Evolutionary conservation across 2,113 vertebrate species (phyloP), one percentile per base, ranked within the genome.

Genomic region (Chiloscyllium plagiosum): DNA sequence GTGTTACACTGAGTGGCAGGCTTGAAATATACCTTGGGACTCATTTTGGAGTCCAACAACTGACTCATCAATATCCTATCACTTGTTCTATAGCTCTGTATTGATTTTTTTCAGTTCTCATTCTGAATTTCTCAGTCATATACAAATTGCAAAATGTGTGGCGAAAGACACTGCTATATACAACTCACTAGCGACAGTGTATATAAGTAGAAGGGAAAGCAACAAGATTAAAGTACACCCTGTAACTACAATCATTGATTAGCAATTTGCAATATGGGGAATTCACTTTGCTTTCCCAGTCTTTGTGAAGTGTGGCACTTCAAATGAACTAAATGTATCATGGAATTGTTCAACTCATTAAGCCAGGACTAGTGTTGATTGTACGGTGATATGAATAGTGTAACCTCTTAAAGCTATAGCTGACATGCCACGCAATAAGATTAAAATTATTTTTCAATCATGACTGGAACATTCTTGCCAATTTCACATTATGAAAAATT

Each of bases 51-150:
- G 68, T 33, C 42, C 69, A 76, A 56, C 90, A 52, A 86, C 86
- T 94, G 95, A 26, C 96, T 96, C 97, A 96, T 98, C 97, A 97
- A 97, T 98, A 98, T 97, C 97, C 97, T 97, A 98, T 98, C 97
- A 97, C 97, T 96, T 97, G 97, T 96, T 97, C 97, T 97, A 97
- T 97, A 96, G 97, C 96, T 96, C 96, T 96, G 65, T 97, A 98
- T 98, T 98, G 97, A 98, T 98, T 97, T 96, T 12, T 95, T 92
- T 42, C 95, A 76, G 68, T 42, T 42, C 96, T 96, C 96, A 96
- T 96, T 85, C 87, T 61, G 96, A 96, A 96, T 76, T 90, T 87
- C 96, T 96, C 95, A 96, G 96, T 96, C 97, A 96, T 97, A 97
- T 86, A 92, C 96, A 96, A 97, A 96, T 97, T 97, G 97, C 96